phyloP scores from a whole-genome alignment of 2,888 invertebrate genomes.

The Tetragonisca angustula region DNA sequence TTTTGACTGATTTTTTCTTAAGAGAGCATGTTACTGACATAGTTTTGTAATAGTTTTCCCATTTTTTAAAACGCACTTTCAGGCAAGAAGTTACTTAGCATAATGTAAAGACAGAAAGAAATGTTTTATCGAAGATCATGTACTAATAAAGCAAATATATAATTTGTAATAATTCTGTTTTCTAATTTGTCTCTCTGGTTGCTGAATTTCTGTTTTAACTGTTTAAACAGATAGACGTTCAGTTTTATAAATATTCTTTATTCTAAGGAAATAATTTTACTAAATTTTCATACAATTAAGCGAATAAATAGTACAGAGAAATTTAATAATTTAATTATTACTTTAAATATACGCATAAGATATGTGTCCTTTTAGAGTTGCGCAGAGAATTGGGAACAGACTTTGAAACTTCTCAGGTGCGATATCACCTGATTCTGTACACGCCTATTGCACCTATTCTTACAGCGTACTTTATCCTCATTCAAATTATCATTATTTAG shows the following conservation, averaged over 20 bases:
- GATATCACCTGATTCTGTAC: too few relatives aligned
- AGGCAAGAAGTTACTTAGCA: slow-evolving; percentile 47
- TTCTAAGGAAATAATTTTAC: slow-evolving; percentile 7
- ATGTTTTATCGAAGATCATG: slow-evolving; percentile 40
- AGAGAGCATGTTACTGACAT: slow-evolving; percentile 33
- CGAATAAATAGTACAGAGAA: slow-evolving; percentile 4
- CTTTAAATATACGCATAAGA: background rate
- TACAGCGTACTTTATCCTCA: background rate
- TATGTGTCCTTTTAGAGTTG: background rate
- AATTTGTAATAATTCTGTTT: slow-evolving; percentile 42
- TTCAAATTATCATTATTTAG: background rate
- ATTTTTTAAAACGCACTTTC: slow-evolving; percentile 38
- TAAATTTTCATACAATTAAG: background rate
- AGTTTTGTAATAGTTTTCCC: slow-evolving; percentile 43
- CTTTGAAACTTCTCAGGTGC: background rate
- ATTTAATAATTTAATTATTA: background rate
- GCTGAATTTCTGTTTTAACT: background rate
- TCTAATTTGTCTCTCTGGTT: background rate
- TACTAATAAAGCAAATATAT: slow-evolving; percentile 48
- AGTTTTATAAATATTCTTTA: background rate
- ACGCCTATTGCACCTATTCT: too few relatives aligned
- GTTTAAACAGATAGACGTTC: background rate
- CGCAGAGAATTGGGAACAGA: background rate
- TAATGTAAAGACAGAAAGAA: slow-evolving; percentile 28
- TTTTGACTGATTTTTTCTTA: slow-evolving; percentile 36